Percentiles rank a stretch among this genome's conserved stretches.
Evolutionary conservation across 2,113 vertebrate genomes (phyloP).

Genomic region (Megalops atlanticus): DNA sequence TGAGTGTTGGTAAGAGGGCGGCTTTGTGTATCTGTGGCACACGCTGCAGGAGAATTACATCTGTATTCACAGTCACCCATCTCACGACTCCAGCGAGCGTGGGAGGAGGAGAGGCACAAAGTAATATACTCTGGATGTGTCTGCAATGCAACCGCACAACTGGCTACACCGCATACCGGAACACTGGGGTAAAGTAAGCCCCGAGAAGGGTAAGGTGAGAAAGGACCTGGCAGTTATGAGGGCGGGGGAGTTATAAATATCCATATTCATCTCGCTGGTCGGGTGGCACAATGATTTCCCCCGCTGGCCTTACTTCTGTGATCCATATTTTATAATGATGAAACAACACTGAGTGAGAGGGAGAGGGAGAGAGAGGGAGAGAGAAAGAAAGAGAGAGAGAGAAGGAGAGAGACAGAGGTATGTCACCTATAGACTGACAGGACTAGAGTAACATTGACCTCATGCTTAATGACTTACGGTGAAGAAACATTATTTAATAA

Average conservation of each 20-base stretch:
- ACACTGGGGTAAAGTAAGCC: too few relatives aligned
- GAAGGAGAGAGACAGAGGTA: not conserved
- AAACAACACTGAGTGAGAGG: too few relatives aligned
- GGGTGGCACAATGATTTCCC: too few relatives aligned
- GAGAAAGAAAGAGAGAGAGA: not conserved
- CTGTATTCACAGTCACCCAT: slow-evolving; percentile 37
- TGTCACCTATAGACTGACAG: not conserved
- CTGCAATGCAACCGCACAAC: too few relatives aligned
- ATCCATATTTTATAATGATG: too few relatives aligned
- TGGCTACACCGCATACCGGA: too few relatives aligned
- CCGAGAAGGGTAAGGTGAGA: too few relatives aligned
- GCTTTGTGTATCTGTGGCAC: slow-evolving; percentile 35
- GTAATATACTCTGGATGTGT: not conserved
- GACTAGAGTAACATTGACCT: not conserved
- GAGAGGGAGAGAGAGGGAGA: too few relatives aligned
- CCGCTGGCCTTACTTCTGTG: too few relatives aligned
- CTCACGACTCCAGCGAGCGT: slow-evolving; percentile 16
- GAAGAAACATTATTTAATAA: not conserved
- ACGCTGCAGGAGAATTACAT: slow-evolving; percentile 42
- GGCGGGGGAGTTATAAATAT: too few relatives aligned
- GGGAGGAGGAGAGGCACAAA: slow-evolving; percentile 21
- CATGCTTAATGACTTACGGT: not conserved
- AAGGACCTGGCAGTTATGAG: too few relatives aligned
- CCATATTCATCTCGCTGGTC: too few relatives aligned
- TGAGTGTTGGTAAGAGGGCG: slow-evolving; percentile 16